Percentiles rank a stretch among this genome's conserved stretches.
Conservation (phyloP, 1,140 invertebrate genomes). For the Wasmannia auropunctata region DNA sequence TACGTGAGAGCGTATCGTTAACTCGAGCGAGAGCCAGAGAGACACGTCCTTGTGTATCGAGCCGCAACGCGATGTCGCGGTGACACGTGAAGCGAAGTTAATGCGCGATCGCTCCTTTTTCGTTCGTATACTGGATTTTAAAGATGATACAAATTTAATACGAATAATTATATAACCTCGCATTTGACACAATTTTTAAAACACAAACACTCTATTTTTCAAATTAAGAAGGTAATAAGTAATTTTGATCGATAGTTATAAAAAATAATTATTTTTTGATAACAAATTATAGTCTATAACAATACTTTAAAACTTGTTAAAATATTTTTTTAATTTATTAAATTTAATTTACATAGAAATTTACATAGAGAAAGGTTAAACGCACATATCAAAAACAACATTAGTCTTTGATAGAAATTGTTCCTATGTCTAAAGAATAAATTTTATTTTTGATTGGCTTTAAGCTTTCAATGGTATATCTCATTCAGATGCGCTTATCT, state of each 20-base stretch:
- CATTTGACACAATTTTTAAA: slow-evolving; percentile 7
- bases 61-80: slow-evolving; percentile 27
- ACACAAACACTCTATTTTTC: background rate
- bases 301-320: background rate
- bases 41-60: slow-evolving; percentile 35
- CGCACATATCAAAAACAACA: background rate
- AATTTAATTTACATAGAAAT: background rate
- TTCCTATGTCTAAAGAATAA: background rate
- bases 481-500: background rate
- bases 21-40: background rate
- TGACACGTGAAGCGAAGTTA: slow-evolving; percentile 18
- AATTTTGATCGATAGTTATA: background rate
- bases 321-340: background rate
- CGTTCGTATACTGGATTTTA: background rate
- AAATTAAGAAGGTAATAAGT: background rate
- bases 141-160: background rate
- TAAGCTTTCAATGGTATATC: background rate
- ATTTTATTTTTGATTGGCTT: background rate
- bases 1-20: slow-evolving; percentile 51
- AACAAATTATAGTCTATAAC: background rate
- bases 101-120: slow-evolving; percentile 25
- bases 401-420: background rate
- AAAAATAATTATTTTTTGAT: background rate
- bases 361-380: background rate
- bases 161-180: background rate